phyloP scores from a whole-genome alignment of 2,797 vertebrate genomes.

The Acrocephalus scirpaceus region DNA sequence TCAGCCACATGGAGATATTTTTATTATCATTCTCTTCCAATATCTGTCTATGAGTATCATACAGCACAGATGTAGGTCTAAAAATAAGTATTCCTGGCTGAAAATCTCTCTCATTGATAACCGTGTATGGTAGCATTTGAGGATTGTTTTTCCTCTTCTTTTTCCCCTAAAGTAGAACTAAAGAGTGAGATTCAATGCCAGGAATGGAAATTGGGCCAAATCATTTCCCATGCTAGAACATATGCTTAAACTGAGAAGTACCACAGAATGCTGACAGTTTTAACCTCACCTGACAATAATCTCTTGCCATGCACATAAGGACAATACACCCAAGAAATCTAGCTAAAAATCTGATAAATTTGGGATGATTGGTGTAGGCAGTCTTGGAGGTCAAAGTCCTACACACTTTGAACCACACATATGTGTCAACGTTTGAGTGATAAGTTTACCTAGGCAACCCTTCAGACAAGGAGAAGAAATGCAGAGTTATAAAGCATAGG shows the following conservation, averaged over 20 bases:
- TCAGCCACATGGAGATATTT: constrained; percentile 45
- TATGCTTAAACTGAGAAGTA: not conserved
- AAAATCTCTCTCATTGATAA: constrained; percentile 13
- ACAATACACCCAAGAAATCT: not conserved
- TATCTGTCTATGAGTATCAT: not conserved
- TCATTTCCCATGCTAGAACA: not conserved
- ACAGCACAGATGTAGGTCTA: constrained; percentile 26
- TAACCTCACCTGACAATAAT: not conserved
- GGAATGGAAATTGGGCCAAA: not conserved
- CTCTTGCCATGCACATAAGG: not conserved
- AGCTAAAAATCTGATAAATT: not conserved
- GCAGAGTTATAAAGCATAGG: not conserved
- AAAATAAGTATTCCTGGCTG: constrained; percentile 43
- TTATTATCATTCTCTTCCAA: constrained; percentile 15
- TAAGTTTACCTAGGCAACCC: not conserved
- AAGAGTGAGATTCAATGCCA: not conserved
- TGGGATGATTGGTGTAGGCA: not conserved
- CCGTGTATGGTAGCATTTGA: not conserved
- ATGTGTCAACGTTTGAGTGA: not conserved
- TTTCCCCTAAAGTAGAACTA: not conserved
- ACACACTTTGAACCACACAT: not conserved
- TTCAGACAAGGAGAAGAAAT: not conserved
- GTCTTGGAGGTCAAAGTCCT: not conserved
- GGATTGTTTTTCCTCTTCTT: not conserved
- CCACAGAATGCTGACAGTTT: not conserved